Evolutionary conservation across 2,113 vertebrate genomes (phyloP), one percentile per base, ranked within the genome.

Genomic region (Nasalis larvatus): DNA sequence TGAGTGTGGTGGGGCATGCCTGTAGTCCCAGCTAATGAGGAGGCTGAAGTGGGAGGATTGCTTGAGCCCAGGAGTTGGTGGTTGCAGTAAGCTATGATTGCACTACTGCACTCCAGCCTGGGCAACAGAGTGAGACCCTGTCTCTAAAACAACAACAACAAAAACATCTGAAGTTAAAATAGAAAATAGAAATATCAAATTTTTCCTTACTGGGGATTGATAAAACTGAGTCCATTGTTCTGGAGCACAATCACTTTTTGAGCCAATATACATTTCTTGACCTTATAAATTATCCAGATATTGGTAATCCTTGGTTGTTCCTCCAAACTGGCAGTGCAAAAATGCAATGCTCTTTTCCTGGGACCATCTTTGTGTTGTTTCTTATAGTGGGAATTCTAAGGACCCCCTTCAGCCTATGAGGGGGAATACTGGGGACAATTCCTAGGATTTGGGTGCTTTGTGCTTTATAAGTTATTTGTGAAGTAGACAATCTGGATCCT

Each of bases 401-500:
- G 71, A 27, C 8, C 5, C 13, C 52, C 10, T 74, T 47, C 49
- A 40, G 17, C 21, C 47, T 54, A 7, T 68, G 35, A 89, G 14
- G 85, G 30, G n/a, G 30, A 95, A 77, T n/a, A 73, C 0, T 52
- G 49, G 52, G 42, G 54, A 37, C 25, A 92, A 80, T 56, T 94
- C 14, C 32, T 45, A 54, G 40, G 32, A 6, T 69, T 80, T 71
- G 35, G 7, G 25, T 74, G 12, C 47, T 58, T 85, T 88, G 35
- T 68, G 27, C 30, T 95, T 88, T 54, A 76, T 80, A 91, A 95
- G 21, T 20, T 92, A 49, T 66, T 95, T 45, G 56, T 84, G n/a
- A 95, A 86, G 42, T 47, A 95, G 49, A 52, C 71, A 96, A 73
- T 95, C 77, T 92, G 88, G 49, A 91, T 95, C 30, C 58, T 73